Evolutionary conservation across 2,797 vertebrate species (phyloP).

Genomic region (Thripadectes ignobilis): DNA sequence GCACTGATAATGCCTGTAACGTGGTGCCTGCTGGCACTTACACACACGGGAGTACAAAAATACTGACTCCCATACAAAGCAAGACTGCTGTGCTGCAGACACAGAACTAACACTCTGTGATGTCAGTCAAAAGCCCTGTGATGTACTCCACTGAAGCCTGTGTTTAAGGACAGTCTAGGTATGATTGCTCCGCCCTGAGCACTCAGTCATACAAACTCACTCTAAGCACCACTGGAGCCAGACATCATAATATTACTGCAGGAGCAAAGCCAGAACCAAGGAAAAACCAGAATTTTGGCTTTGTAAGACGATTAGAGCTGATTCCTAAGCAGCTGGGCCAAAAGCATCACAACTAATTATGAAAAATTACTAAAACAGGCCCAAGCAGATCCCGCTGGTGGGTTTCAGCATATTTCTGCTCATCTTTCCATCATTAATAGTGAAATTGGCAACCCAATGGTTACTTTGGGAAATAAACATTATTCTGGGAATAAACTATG

Average conservation of each 20-base stretch:
- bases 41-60: background rate
- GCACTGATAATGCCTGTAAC: background rate
- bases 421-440: background rate
- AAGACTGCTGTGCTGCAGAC: background rate
- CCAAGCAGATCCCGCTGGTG: constrained; percentile 4
- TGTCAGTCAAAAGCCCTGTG: background rate
- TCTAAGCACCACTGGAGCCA: background rate
- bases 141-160: background rate
- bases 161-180: background rate
- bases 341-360: constrained; percentile 27
- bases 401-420: background rate
- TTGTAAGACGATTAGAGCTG: background rate
- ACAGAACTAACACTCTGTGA: background rate
- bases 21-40: background rate
- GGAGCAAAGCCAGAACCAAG: background rate
- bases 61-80: background rate
- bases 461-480: background rate
- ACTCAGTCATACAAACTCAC: background rate
- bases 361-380: background rate
- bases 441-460: background rate
- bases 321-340: background rate
- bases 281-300: background rate
- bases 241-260: background rate
- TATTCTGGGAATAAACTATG: background rate
- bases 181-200: background rate